Evolutionary conservation across 2,797 vertebrate genomes (phyloP), one percentile per base, ranked within the genome.

Genomic region (Xenopus petersii): DNA sequence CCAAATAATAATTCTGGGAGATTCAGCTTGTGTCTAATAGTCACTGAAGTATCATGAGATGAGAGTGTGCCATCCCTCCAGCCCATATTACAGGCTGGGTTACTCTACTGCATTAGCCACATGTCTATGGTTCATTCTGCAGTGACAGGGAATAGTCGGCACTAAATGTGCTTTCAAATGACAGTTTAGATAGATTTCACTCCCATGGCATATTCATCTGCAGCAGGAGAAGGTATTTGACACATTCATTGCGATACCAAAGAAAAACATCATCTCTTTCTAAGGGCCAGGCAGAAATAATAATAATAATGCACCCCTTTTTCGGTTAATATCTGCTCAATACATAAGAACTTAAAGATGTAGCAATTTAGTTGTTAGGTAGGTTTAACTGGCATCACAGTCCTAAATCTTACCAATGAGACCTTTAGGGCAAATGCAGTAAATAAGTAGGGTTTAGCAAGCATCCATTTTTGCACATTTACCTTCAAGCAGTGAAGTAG

Each of bases 111-210:
- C 67, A 56, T 56, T 33, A 46, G 15, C 16, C 17, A 13, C 13
- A 65, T 58, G 75, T 73, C 71, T 54, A 78, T 78, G 70, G 76
- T 61, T 78, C 76, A 73, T 78, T 63, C 60, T 16, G 11, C 64
- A 67, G 56, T 78, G 76, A 78, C 76, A 78, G 54, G 65, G 12
- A 78, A 65, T 64, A 51, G 71, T 70, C 71, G 10, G 76, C 58
- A 69, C 65, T 58, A 11, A 15, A 30, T 64, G 71, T 46, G 51
- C 71, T 70, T 48, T 73, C 70, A 17, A 26, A 26, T 74, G 76
- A 70, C 76, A 78, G 15, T 10, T 33, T 33, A 65, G 71, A 78
- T 65, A 78, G 64, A 78, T 78, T 59, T 46, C 36, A 63, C 71
- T 69, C 71, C 13, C 3, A 49, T 51, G 76, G 60, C 60, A 26